Base-by-base conservation (phyloP, 2,113 vertebrate species). In the Deroptyus accipitrinus region DNA sequence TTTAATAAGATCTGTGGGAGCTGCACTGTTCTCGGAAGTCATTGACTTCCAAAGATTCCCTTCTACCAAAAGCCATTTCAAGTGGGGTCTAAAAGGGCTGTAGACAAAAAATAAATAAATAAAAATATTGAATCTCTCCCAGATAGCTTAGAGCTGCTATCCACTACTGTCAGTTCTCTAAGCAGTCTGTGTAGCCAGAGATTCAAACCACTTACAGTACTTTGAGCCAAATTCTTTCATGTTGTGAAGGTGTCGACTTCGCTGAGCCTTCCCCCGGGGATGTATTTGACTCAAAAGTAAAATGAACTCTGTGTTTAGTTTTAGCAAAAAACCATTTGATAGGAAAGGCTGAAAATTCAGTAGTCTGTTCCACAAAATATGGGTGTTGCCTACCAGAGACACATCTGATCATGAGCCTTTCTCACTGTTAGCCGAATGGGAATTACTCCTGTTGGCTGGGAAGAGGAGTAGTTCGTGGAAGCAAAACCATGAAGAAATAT, bases 11-110 rank as follows among this genome's bases (percentile, higher is more conserved):
- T 52, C n/a, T 69, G 17, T 69, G 44, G 4, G 57, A 91, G 30
- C 8, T 64, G n/a, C 20, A n/a, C 54, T 88, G 42, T 92, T 93
- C 17, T 86, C 24, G 41, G 35, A 88, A 63, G 75, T 42, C 46
- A n/a, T 13, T 81, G 61, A 19, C 55, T 54, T 49, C 48, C 12
- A 19, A 49, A 49, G 48, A 49, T 49, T 13, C 27, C 20, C 18
- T 88, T 78, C 73, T 88, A 5, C 86, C 76, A 70, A 95, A 94
- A 96, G 37, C 23, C 16, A 22, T 77, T 88, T 86, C 51, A 85
- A n/a, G 30, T 81, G 62, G 23, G 19, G 10, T 39, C 52, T 79
- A 49, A 64, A 70, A 77, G 19, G 48, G 24, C 67, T 70, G 42
- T 14, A 96, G 39, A 48, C 22, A 25, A 63, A 79, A 73, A 77